These are phyloP conservation scores for Mobula birostris DNA, from an alignment of 2,113 vertebrate genomes.

Conservation along the genomic window DNA sequence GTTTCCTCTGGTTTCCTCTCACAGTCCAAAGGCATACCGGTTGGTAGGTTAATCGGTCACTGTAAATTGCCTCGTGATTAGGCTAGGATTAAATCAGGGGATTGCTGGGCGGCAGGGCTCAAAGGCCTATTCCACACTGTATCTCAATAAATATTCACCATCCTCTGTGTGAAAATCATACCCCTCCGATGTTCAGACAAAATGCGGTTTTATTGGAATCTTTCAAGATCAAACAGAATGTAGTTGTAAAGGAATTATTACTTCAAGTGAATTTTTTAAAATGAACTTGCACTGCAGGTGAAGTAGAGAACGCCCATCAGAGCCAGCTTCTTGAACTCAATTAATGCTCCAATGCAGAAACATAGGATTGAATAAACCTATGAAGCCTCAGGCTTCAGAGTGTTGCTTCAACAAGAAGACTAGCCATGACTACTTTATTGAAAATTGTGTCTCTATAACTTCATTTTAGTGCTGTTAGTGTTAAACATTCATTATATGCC, in stretches of 20 bases:
- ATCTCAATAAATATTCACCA: no score
- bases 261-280: neutral
- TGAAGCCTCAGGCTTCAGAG: conserved; percentile 9
- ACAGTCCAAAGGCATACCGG: no score
- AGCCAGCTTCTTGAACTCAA: neutral
- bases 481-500: neutral
- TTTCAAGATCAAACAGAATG: neutral
- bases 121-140: no score
- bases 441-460: conserved; percentile 25
- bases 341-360: conserved; percentile 11
- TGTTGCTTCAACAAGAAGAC: neutral
- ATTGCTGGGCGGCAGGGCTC: no score
- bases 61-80: no score
- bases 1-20: no score
- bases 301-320: neutral
- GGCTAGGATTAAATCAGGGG: no score
- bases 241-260: neutral
- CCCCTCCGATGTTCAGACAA: neutral
- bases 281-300: neutral
- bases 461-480: neutral
- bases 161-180: no score
- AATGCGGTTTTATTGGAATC: neutral
- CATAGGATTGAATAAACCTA: conserved; percentile 16
- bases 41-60: no score
- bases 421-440: neutral